Conservation (phyloP, 2,888 invertebrate genomes). For the Drosophila recens region DNA sequence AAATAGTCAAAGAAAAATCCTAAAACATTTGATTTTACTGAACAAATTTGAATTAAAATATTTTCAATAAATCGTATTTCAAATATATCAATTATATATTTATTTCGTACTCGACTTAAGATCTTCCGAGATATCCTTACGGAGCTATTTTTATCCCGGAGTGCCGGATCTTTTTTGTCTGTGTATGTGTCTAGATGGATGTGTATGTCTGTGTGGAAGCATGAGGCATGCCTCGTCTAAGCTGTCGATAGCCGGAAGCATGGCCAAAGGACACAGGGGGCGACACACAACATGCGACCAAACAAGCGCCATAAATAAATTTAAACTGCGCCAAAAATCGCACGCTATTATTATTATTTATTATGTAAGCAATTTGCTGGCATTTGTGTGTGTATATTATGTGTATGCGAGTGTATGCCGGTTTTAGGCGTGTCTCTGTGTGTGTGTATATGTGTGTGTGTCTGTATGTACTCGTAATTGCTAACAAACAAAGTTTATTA, state of each 20-base stretch:
- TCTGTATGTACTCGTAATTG: slow-evolving; percentile 11
- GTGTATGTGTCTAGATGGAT: background rate
- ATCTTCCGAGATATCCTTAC: too few relatives aligned
- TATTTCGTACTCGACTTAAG: too few relatives aligned
- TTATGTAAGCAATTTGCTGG: slow-evolving; percentile 77
- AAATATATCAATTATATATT: too few relatives aligned
- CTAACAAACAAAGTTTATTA: slow-evolving; percentile 55
- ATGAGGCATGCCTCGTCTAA: too few relatives aligned
- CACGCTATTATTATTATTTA: slow-evolving; percentile 80
- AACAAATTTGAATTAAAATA: too few relatives aligned
- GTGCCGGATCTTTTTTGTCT: too few relatives aligned
- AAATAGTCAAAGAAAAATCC: too few relatives aligned
- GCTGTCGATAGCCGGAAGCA: slow-evolving; percentile 43
- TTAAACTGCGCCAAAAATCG: slow-evolving; percentile 81
- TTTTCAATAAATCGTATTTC: too few relatives aligned
- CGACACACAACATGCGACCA: slow-evolving; percentile 39
- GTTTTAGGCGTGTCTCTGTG: slow-evolving; percentile 9
- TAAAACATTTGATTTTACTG: too few relatives aligned
- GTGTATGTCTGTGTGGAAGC: background rate
- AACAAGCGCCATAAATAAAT: slow-evolving; percentile 73
- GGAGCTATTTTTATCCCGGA: too few relatives aligned
- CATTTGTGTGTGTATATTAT: slow-evolving; percentile 37
- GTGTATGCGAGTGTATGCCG: slow-evolving; percentile 1
- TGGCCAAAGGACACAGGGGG: slow-evolving; percentile 12
- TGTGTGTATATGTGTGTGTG: slow-evolving; percentile 11